A percentile compares a stretch with the other conserved stretches of the same genome.
phyloP scores from a whole-genome alignment of 2,888 invertebrate genomes.

The Sialis lutaria region DNA sequence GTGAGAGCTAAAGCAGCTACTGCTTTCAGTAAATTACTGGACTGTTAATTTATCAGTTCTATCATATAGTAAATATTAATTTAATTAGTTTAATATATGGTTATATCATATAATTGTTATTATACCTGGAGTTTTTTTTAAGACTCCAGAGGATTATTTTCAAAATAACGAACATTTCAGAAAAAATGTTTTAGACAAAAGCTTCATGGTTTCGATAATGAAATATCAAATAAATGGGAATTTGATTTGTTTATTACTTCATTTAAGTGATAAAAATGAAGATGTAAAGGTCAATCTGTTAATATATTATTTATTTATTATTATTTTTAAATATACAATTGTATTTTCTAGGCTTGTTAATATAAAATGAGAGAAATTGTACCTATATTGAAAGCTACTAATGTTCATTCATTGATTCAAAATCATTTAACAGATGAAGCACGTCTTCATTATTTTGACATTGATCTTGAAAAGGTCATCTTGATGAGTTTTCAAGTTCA shows the following conservation, averaged over 20 bases:
- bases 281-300: conserved; percentile 51
- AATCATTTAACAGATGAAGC: conserved; percentile 60
- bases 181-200: too few relatives aligned
- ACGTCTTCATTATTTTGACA: conserved; percentile 50
- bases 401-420: conserved; percentile 56
- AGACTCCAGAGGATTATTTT: too few relatives aligned
- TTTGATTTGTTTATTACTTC: conserved; percentile 63
- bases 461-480: too few relatives aligned
- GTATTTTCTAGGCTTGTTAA: conserved; percentile 53
- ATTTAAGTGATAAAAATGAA: conserved; percentile 62
- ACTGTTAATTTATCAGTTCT: too few relatives aligned
- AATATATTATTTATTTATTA: conserved; percentile 13
- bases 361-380: conserved; percentile 56
- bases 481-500: too few relatives aligned
- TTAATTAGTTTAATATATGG: too few relatives aligned
- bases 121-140: too few relatives aligned
- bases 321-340: not conserved
- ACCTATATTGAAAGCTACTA: conserved; percentile 48
- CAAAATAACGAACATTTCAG: too few relatives aligned
- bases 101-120: too few relatives aligned
- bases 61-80: too few relatives aligned
- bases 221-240: conserved; percentile 66
- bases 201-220: too few relatives aligned
- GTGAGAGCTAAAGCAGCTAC: conserved; percentile 38
- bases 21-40: conserved; percentile 30